These are phyloP conservation scores for Anhinga anhinga DNA, from an alignment of 2,113 vertebrate species.

Conservation along the genomic window DNA sequence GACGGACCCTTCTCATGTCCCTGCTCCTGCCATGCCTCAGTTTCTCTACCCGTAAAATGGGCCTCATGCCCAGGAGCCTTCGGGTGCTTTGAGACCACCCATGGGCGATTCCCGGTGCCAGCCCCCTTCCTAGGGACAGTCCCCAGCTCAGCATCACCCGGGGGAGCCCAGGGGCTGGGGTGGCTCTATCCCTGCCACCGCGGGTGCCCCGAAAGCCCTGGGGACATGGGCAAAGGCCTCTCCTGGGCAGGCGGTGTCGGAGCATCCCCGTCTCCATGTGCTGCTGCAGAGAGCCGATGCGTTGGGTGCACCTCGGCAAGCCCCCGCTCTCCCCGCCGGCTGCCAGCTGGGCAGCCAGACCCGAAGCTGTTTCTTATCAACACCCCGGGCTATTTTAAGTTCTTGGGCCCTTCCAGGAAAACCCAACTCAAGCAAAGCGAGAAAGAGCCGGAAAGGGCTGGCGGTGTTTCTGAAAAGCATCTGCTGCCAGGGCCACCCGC, in stretches of 20 bases:
- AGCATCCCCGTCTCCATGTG: no score
- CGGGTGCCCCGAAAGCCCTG: neutral
- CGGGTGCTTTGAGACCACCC: neutral
- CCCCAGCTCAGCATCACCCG: neutral
- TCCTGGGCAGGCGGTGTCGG: neutral
- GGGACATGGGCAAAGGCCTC: neutral
- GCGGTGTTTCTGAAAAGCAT: neutral
- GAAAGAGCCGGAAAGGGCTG: neutral
- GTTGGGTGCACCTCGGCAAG: neutral
- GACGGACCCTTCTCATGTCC: neutral
- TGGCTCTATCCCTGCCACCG: neutral
- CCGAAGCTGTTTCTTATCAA: neutral
- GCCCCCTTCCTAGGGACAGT: neutral
- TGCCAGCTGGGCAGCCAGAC: neutral
- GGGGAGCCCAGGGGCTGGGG: neutral
- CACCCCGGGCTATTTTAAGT: neutral
- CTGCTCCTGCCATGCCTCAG: neutral
- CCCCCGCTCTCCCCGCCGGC: rapidly evolving
- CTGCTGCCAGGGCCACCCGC: neutral
- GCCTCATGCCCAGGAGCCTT: neutral
- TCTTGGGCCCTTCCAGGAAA: neutral
- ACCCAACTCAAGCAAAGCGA: rapidly evolving
- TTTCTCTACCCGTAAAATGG: neutral
- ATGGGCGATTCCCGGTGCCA: rapidly evolving
- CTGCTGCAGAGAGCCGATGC: neutral